These are phyloP conservation scores for Dryoscopus gambensis DNA, from an alignment of 2,113 vertebrate species.

Conservation along the genomic window DNA sequence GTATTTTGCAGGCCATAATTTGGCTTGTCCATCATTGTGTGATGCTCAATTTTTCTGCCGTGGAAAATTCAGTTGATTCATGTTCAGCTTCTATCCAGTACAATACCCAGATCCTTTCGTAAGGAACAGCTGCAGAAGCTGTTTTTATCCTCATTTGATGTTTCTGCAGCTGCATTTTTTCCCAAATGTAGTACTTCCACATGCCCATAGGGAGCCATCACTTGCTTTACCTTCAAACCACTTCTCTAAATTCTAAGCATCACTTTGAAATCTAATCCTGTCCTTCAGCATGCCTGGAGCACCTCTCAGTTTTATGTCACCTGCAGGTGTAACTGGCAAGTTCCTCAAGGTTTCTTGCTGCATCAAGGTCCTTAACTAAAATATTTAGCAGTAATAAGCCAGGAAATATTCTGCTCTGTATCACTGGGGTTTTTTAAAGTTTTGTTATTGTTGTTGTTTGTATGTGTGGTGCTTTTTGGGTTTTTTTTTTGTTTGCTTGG, in stretches of 20 bases:
- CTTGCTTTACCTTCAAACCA: not conserved
- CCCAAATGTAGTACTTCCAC: not conserved
- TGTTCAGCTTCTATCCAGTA: not conserved
- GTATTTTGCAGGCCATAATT: not conserved
- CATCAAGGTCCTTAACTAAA: not conserved
- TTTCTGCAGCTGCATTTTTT: not conserved
- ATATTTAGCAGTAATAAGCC: not conserved
- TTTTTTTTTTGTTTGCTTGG: not conserved
- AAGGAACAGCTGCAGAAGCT: not conserved
- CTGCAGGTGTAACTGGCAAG: not conserved
- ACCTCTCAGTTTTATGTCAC: not conserved
- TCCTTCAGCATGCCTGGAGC: not conserved
- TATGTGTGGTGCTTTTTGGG: fast-evolving
- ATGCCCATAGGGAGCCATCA: not conserved
- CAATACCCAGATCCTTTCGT: not conserved
- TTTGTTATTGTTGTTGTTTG: no score
- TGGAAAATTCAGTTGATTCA: not conserved
- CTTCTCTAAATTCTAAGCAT: not conserved
- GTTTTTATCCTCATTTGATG: not conserved
- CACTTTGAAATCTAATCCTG: not conserved
- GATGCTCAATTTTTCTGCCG: not conserved
- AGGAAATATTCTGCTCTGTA: not conserved
- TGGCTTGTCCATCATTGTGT: not conserved
- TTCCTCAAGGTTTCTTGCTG: not conserved
- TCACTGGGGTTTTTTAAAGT: not conserved